Percentiles rank a stretch among this genome's conserved stretches.
Conservation (phyloP, 2,888 invertebrate species). For the Heliconius hortense region DNA sequence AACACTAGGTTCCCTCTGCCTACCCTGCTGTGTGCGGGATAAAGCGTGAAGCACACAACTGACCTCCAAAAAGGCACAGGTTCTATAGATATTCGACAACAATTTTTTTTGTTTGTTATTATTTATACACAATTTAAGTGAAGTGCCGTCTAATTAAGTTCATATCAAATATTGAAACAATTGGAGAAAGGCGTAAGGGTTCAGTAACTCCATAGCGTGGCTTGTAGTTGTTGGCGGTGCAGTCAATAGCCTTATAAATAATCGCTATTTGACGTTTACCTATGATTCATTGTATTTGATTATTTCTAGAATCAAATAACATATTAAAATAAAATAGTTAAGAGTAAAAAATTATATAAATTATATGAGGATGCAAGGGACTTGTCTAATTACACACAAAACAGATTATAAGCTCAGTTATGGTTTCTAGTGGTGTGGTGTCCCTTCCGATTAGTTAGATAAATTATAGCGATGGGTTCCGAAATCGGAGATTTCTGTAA, state of each 20-base stretch:
- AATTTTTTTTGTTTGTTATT: too few species aligned
- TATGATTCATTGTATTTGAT: not conserved
- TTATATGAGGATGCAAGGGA: too few species aligned
- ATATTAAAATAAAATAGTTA: too few species aligned
- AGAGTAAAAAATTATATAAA: too few species aligned
- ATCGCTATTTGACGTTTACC: not conserved
- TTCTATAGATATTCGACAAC: too few species aligned
- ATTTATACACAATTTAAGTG: too few species aligned
- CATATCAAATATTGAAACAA: not conserved
- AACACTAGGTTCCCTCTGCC: too few species aligned
- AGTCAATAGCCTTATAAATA: constrained; percentile 10
- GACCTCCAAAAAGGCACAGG: too few species aligned
- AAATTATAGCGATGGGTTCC: not conserved
- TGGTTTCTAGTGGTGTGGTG: not conserved
- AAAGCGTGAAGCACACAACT: too few species aligned
- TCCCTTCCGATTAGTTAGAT: not conserved
- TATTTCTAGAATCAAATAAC: not conserved
- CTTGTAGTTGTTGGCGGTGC: not conserved
- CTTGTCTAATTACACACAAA: too few species aligned
- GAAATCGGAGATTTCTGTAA: not conserved
- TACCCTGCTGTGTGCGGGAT: too few species aligned
- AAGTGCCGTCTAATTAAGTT: not conserved
- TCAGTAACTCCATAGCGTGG: constrained; percentile 16
- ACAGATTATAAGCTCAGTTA: too few species aligned
- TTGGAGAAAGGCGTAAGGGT: constrained; percentile 3